Evolutionary conservation across 92 coral and sea anemone genomes (phyloP), one percentile per base, ranked within the genome.

Genomic region (Anthopleura xanthogrammica): DNA sequence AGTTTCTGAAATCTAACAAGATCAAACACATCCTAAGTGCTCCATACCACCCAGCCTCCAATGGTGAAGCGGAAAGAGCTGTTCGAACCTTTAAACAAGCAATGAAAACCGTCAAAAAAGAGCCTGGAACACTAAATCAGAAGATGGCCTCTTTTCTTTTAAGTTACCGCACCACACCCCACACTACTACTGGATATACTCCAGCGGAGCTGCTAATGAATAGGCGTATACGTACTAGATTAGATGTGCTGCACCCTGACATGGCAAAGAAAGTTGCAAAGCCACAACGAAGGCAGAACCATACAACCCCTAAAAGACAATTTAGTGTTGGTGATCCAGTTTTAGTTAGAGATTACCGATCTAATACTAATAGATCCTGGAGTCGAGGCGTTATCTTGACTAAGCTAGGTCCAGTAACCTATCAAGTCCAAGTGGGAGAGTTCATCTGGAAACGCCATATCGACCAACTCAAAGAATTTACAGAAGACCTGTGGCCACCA

Each of bases 1-100:
- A 85, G 11, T 62, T 62, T 20, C 29, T 62, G 23, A 62, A 62
- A 22, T 17, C 7, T 22, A 62, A 62, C 70, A 62, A 62, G 70
- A 66, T 66, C 41, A 66, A 66, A 66, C 73, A 66, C 73, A 66
- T 66, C 73, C n/a, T 75, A 42, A 75, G 78, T 42, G 56, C 92
- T 1, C 81, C 82, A 68, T 84, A 84, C 82, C 83, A 84, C 73
- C 87, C 87, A 1, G 88, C 91, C 52, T 78, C 87, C 2, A 89
- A 89, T 79, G 88, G 91, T 24, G 81, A 77, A 80, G 83, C 78
- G 20, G 91, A 88, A 72, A 78, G 92, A 60, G 87, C 92, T 16
- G 85, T 89, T 39, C 46, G 89, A 74, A 89, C 92, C 16, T 89
- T 82, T 39, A 83, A 90, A 71, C 85, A 86, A 46, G 66, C 87